A percentile compares a stretch with the other conserved stretches of the same genome.
These are phyloP conservation scores for Trissolcus japonicus DNA, from an alignment of 2,888 invertebrate species.

Conservation along the genomic window DNA sequence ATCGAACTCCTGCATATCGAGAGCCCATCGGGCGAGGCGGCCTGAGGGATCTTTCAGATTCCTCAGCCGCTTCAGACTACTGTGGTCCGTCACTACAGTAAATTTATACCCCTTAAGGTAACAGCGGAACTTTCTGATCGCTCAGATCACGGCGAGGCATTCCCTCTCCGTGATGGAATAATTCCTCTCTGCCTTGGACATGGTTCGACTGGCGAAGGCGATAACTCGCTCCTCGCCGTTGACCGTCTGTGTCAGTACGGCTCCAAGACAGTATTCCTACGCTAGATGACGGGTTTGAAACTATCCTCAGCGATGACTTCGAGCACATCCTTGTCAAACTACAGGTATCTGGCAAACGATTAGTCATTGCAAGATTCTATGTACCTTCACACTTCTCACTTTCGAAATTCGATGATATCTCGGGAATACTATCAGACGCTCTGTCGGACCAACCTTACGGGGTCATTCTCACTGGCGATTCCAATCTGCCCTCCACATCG, in stretches of 20 bases:
- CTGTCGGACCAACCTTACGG: no score
- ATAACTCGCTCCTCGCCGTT: slow-evolving; percentile 55
- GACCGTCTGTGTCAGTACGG: slow-evolving; percentile 56
- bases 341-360: no score
- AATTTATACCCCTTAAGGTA: slow-evolving; percentile 32
- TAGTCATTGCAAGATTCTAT: no score
- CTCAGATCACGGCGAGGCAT: slow-evolving; percentile 23
- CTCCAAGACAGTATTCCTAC: no score
- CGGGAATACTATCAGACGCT: no score
- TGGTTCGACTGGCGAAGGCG: slow-evolving; percentile 58
- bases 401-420: no score
- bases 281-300: no score
- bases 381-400: no score
- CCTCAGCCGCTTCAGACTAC: slow-evolving; percentile 56
- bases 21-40: slow-evolving; percentile 29
- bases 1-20: neutral
- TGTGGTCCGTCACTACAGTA: slow-evolving; percentile 58
- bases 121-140: slow-evolving; percentile 50
- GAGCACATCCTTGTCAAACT: no score
- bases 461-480: no score
- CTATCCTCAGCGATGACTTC: no score
- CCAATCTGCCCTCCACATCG: no score
- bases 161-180: slow-evolving; percentile 60
- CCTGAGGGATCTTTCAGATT: slow-evolving; percentile 54
- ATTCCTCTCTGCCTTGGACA: slow-evolving; percentile 54